Base-by-base conservation (phyloP, 2,888 invertebrate species). In the Scaptomyza polygonia region DNA sequence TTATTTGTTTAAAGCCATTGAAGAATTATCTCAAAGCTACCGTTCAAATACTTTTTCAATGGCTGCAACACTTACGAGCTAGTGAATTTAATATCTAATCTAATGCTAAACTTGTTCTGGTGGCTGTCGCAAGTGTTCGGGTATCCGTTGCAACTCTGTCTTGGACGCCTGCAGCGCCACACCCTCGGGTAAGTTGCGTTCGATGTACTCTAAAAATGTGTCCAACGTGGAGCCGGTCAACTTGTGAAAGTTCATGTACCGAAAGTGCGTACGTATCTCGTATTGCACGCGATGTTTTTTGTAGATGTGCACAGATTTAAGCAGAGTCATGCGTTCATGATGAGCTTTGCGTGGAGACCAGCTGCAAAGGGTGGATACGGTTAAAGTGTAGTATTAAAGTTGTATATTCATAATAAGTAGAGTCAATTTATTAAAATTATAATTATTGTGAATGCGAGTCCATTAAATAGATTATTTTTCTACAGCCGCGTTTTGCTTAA, bases 121-220 rank as follows among this genome's bases (percentile, higher is more conserved):
- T 14, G 93, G 93, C 66, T 93, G 92, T 25, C 90, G 91, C 55
- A 94, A 89, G 86, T 94, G 93, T 14, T 94, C 93, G 0, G 94
- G 94, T 25, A 94, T 58, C 66, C 91, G 91, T 72, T 93, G 93
- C 57, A 94, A 92, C 90, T 94, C 94, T 11, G 96, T 94, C 93
- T 95, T 97, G 2, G 96, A 96, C 1, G 96, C 95, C 93, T 98
- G 98, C 91, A 99, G 94, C 4, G 97, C 97, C 72, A 99, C 96
- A 39, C 99, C 99, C 93, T 99, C 99, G 0, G 99, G 99, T 56
- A 99, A 93, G 93, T 99, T 99, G 83, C 99, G 93, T 91, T 99
- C 95, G 63, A 99, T 94, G 90, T 99, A 99, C 92, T 99, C 99
- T 54, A 99, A 92, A 90, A 97, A 96, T 9, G 99, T 99, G 77